Base-by-base conservation (phyloP, 2,113 vertebrate genomes). In the Hyperoodon ampullatus region DNA sequence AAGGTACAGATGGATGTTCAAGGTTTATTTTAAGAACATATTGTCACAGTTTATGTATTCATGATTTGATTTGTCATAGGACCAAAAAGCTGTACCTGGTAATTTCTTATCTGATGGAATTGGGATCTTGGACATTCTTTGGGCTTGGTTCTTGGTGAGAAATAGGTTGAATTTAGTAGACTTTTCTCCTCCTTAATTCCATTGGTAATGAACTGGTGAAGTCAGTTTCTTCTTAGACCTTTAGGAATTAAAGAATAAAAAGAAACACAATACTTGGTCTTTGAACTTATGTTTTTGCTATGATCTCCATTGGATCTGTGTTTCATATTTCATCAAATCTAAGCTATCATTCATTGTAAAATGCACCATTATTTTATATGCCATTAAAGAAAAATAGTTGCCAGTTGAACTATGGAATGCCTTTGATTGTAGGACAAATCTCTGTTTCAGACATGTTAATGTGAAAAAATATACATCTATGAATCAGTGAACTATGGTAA, bases 181-280 rank as follows among this genome's bases (percentile, higher is more conserved):
- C 35, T 95, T 92, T 95, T 96, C n/a, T 66, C 8, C 53, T 90
- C 63, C 47, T 81, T 70, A 80, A 90, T 90, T 78, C 50, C 42
- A 35, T 55, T 84, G 23, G 33, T 90, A 26, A 44, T 72, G 16
- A 96, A 89, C 18, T 89, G 50, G 30, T 35, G 11, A 78, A 93
- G 30, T 77, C 30, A 85, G 28, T 90, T 96, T 93, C 50, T 95
- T 90, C 55, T 72, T 66, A 71, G 61, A 65, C 70, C 30, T 26
- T 39, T 95, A 91, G 39, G 33, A 95, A 70, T 93, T 93, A 58
- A 94, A 74, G 47, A 96, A 75, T 39, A 83, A 90, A 95, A 68
- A 19, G 3, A 63, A 88, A 96, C 24, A 75, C 3, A 35, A 2
- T 24, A 85, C 9, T 65, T 92, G 21, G 61, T 86, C 26, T 89